These are phyloP conservation scores for Formica selysi DNA, from an alignment of 1,140 invertebrate species.

Conservation along the genomic window DNA sequence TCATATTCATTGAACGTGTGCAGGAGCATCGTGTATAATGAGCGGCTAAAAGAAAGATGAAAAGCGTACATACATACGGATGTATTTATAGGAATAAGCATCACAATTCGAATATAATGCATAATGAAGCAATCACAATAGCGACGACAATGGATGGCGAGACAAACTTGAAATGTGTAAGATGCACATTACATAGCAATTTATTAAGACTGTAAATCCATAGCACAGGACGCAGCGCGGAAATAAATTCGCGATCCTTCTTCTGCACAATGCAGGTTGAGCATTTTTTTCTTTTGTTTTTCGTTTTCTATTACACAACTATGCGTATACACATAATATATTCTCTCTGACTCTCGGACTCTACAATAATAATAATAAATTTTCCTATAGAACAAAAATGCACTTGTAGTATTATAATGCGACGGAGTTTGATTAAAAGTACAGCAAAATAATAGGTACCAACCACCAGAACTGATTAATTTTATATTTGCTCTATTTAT, in stretches of 20 bases:
- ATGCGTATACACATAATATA: constrained; percentile 47
- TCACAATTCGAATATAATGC: constrained; percentile 81
- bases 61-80: constrained; percentile 63
- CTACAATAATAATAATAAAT: constrained; percentile 70
- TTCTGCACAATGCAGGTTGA: constrained; percentile 71
- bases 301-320: constrained; percentile 69
- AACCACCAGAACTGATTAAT: constrained; percentile 81
- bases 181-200: constrained; percentile 80
- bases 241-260: constrained; percentile 48
- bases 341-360: constrained; percentile 33
- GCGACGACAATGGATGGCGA: constrained; percentile 67
- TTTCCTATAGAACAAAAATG: constrained; percentile 66
- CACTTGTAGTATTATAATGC: constrained; percentile 67
- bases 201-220: constrained; percentile 83
- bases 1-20: constrained; percentile 74
- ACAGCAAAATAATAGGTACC: constrained; percentile 76
- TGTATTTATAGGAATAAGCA: constrained; percentile 82
- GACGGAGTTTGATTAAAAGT: constrained; percentile 64
- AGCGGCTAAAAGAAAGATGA: constrained; percentile 45
- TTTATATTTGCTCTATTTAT: constrained; percentile 84
- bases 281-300: constrained; percentile 74
- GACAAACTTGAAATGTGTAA: constrained; percentile 75
- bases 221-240: constrained; percentile 67
- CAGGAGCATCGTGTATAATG: constrained; percentile 78
- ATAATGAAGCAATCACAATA: constrained; percentile 82